phyloP scores from a whole-genome alignment of 2,888 invertebrate species.

The Ligdia adustata region DNA sequence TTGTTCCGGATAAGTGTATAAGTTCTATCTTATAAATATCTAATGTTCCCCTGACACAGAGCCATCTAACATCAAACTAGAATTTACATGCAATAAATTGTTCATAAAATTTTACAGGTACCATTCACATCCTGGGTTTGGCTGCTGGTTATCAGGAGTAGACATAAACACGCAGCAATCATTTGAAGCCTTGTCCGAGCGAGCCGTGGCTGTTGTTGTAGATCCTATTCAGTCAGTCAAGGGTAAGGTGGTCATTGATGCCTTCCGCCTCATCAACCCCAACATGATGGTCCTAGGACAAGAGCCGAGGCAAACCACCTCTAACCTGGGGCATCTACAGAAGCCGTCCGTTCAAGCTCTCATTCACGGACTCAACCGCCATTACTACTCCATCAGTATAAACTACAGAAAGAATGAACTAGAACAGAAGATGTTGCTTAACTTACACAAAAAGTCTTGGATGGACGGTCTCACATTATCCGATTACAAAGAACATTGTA shows the following conservation, averaged over 20 bases:
- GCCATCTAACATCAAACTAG: too few species aligned
- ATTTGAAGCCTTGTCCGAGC: conserved; percentile 98
- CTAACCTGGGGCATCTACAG: conserved; percentile 98
- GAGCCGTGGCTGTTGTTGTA: conserved; percentile 99
- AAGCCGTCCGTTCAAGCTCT: conserved; percentile 99
- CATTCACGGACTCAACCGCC: conserved; percentile 98
- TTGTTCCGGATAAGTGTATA: too few species aligned
- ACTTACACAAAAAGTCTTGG: conserved; percentile 99
- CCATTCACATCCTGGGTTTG: conserved; percentile 99
- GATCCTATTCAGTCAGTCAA: conserved; percentile 99
- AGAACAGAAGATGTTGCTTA: conserved; percentile 99
- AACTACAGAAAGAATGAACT: conserved; percentile 99
- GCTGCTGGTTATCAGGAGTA: conserved; percentile 99
- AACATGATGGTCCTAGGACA: conserved; percentile 99
- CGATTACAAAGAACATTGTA: conserved; percentile 96
- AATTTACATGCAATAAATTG: too few species aligned
- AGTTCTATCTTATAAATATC: too few species aligned
- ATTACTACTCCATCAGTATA: conserved; percentile 99
- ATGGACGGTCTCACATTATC: conserved; percentile 97
- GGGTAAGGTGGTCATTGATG: conserved; percentile 99
- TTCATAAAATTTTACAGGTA: too few species aligned
- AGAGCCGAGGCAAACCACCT: conserved; percentile 99
- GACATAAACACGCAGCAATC: conserved; percentile 99
- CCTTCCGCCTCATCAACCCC: conserved; percentile 99
- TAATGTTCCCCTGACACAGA: too few species aligned